These are phyloP conservation scores for Petrosia ficiformis DNA, from an alignment of 37 sponge, comb jelly and placozoan genomes.

Conservation along the genomic window DNA sequence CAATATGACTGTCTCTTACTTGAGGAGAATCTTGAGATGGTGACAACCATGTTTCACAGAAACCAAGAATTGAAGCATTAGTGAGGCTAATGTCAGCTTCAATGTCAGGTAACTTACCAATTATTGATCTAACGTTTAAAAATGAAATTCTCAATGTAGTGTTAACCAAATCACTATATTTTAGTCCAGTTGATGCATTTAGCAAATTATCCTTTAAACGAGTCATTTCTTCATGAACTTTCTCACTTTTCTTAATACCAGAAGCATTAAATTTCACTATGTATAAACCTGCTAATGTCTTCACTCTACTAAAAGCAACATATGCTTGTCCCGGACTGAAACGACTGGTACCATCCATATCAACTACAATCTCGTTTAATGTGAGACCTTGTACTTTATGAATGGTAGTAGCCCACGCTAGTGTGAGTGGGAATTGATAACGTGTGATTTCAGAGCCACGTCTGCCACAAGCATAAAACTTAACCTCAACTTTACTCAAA, in stretches of 20 bases:
- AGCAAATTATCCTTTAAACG: not conserved
- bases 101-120: slow-evolving; percentile 19
- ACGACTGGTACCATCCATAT: slow-evolving; percentile 17
- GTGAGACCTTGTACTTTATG: slow-evolving; percentile 45
- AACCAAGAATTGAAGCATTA: slow-evolving; percentile 6
- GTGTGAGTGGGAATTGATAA: slow-evolving; percentile 43
- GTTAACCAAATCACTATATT: not conserved
- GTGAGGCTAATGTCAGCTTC: slow-evolving; percentile 3
- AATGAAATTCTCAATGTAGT: slow-evolving; percentile 13
- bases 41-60: slow-evolving; percentile 34
- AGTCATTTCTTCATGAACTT: slow-evolving; percentile 16
- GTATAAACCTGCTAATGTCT: slow-evolving; percentile 1
- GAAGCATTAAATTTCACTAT: slow-evolving; percentile 24
- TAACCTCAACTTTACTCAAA: slow-evolving; percentile 24
- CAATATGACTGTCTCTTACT: slow-evolving; percentile 2
- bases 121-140: slow-evolving; percentile 37
- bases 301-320: slow-evolving; percentile 43
- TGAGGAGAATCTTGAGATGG: slow-evolving; percentile 20
- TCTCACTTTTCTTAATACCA: slow-evolving; percentile 13
- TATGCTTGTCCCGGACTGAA: slow-evolving; percentile 37
- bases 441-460: slow-evolving; percentile 34
- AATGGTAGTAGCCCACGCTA: slow-evolving; percentile 38
- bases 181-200: not conserved
- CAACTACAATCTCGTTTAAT: slow-evolving; percentile 26
- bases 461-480: slow-evolving; percentile 21